Percentiles rank a stretch among this genome's conserved stretches.
Evolutionary conservation across 2,888 invertebrate genomes (phyloP).

Genomic region (Lasioglossum vierecki): DNA sequence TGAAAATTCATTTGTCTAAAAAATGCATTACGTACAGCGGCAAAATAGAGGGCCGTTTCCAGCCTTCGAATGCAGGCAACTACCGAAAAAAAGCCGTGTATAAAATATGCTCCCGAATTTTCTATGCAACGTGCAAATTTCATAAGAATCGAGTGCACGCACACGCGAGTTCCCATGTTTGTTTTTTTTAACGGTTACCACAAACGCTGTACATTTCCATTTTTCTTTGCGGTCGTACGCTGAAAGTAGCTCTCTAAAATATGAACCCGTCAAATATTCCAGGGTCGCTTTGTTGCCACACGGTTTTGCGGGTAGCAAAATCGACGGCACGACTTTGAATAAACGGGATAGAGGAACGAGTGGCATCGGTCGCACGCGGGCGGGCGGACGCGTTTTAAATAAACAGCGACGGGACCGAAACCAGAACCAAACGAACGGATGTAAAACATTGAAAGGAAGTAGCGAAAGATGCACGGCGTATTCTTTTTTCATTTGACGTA

Average conservation of each 20-base stretch:
- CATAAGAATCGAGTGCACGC: background rate
- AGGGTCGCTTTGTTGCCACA: background rate
- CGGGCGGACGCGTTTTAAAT: background rate
- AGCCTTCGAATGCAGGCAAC: background rate
- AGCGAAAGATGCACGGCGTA: background rate
- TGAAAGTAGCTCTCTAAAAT: slow-evolving; percentile 6
- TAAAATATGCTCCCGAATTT: background rate
- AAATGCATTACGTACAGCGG: background rate
- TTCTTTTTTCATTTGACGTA: slow-evolving; percentile 22
- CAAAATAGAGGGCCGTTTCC: background rate
- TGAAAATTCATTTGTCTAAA: background rate
- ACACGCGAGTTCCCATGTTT: background rate
- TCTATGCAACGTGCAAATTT: background rate
- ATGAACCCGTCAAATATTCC: background rate
- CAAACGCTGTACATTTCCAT: slow-evolving; percentile 5
- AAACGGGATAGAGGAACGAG: background rate
- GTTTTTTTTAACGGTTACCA: background rate
- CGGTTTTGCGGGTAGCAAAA: background rate
- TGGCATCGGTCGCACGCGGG: background rate
- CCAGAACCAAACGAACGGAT: slow-evolving; percentile 7
- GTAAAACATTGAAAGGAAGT: background rate
- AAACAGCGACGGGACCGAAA: background rate
- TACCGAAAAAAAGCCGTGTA: background rate
- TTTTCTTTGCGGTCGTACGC: background rate
- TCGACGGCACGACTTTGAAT: background rate